Base-by-base conservation (phyloP, 2,888 invertebrate species). In the Alsophila aescularia region DNA sequence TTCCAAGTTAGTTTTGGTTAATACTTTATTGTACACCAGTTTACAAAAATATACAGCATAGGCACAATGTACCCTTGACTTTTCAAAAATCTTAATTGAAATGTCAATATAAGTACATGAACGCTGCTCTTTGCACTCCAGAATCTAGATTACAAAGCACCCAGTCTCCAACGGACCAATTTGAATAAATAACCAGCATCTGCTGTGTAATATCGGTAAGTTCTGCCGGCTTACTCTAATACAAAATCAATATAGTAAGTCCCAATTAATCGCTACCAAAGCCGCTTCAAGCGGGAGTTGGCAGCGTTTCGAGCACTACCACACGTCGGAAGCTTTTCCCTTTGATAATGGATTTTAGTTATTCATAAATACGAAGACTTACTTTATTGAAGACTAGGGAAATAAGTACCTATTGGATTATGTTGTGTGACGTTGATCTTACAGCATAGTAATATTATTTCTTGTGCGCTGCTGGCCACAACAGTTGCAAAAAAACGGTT, bases 211-310 rank as follows among this genome's bases (percentile, higher is more conserved):
- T 81, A 81, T 72, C 64, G 70, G 79, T 76, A 75, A 81, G 76
- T 83, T 81, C 73, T 67, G 70, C 64, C 70, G 72, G 83, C 83
- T 83, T 82, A 81, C 72, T 68, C 68, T 88, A 87, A 88, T 88
- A 89, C 87, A 87, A 89, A 89, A 89, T 89, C 89, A 79, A 89
- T 89, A 85, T 71, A 66, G 75, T 84, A 81, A 85, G 81, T 83
- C 67, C 73, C 81, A 85, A 87, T 89, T 89, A 89, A 88, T 87
- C 83, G 80, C 72, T 66, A 76, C 68, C 64, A 79, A 79, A 81
- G 82, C 79, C 72, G 76, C 75, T 75, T 70, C 70, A 53, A 58
- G 72, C 61, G 70, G 65, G 72, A 66, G 68, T 70, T 64, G 68
- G 70, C 65, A 67, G 69, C 67, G 67, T 70, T 50, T 32, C 64